Conservation (phyloP, 2,888 invertebrate genomes). For the Drosophila meridionalis region DNA sequence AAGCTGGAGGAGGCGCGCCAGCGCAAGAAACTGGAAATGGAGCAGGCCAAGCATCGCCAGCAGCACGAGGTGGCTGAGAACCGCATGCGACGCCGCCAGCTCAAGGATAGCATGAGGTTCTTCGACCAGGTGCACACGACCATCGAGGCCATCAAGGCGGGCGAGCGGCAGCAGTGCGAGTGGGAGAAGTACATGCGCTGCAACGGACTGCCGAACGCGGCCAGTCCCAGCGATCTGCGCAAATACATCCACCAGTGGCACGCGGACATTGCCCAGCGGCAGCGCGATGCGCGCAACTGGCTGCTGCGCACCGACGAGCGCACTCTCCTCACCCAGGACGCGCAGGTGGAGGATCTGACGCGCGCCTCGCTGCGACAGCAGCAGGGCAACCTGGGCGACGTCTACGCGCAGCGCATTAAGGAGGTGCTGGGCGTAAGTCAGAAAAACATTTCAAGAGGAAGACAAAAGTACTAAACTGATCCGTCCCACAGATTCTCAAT, state of each 20-base stretch:
- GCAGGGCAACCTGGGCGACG: constrained; percentile 83
- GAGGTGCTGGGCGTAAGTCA: constrained; percentile 83
- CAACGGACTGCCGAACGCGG: constrained; percentile 84
- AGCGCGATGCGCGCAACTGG: constrained; percentile 83
- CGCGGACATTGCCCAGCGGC: constrained; percentile 72
- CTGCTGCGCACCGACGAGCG: constrained; percentile 83
- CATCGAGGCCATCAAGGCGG: constrained; percentile 80
- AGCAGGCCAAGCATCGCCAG: constrained; percentile 83
- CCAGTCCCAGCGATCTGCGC: constrained; percentile 84
- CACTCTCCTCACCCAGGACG: constrained; percentile 84
- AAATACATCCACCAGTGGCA: constrained; percentile 85
- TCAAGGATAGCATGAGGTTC: constrained; percentile 83
- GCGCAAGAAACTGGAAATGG: constrained; percentile 83
- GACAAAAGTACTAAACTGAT: background rate
- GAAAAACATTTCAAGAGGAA: no score
- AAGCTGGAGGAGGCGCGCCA: constrained; percentile 84
- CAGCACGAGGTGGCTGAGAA: constrained; percentile 84
- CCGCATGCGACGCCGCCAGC: constrained; percentile 81
- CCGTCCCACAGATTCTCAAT: constrained; percentile 76
- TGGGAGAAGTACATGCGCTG: constrained; percentile 85
- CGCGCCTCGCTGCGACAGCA: constrained; percentile 77
- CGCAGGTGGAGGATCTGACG: constrained; percentile 80
- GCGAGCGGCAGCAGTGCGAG: constrained; percentile 78
- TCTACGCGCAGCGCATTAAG: constrained; percentile 82
- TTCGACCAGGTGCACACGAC: constrained; percentile 77